Conservation (phyloP, 2,888 invertebrate genomes). For the Netelia fuscicornis region DNA sequence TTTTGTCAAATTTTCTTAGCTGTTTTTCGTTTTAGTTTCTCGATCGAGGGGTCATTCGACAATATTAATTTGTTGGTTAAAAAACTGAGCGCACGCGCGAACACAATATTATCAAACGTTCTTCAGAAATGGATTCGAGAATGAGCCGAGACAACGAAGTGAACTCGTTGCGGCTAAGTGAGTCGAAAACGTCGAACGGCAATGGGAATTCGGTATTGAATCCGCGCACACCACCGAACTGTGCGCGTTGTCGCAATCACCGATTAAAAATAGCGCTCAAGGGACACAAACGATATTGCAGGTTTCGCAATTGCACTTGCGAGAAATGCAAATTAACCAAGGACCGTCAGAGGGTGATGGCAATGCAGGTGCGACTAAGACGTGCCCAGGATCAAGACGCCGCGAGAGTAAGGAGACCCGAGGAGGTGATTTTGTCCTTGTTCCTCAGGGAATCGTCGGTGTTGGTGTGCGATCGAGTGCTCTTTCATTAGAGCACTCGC, state of each 20-base stretch:
- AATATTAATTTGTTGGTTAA: neutral
- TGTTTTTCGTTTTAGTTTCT: neutral
- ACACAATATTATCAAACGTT: constrained; percentile 28
- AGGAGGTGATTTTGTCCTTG: constrained; percentile 74
- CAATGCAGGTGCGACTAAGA: constrained; percentile 93
- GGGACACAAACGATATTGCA: constrained; percentile 97
- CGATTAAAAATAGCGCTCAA: constrained; percentile 94
- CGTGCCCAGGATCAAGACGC: constrained; percentile 94
- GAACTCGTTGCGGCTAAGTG: constrained; percentile 54
- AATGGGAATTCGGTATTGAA: constrained; percentile 52
- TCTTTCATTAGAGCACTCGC: constrained; percentile 40
- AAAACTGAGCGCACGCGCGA: neutral
- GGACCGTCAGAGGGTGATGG: constrained; percentile 96
- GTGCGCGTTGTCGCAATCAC: constrained; percentile 97
- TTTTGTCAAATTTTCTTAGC: neutral
- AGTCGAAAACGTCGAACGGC: constrained; percentile 55
- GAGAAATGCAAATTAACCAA: constrained; percentile 94
- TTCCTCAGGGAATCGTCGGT: constrained; percentile 67
- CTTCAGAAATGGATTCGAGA: constrained; percentile 52
- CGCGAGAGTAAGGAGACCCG: constrained; percentile 81
- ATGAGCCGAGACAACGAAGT: constrained; percentile 68
- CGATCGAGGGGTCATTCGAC: neutral
- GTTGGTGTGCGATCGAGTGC: constrained; percentile 59
- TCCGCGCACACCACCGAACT: constrained; percentile 90
- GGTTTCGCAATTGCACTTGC: constrained; percentile 93